Conservation (phyloP, 2,113 vertebrate genomes). For the Pachypanchax playfairii region DNA sequence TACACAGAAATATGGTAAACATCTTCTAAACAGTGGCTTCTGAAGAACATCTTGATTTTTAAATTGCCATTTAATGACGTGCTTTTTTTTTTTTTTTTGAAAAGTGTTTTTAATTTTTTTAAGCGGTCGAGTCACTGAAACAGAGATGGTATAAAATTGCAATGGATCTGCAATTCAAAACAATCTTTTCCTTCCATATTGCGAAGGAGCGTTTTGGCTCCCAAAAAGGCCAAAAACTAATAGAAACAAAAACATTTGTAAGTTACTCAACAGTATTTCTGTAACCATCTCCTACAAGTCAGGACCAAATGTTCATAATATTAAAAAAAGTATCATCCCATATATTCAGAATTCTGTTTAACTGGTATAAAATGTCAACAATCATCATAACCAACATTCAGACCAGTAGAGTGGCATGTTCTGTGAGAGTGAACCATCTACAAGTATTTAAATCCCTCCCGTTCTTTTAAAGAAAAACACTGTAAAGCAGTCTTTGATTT, state of each 20-base stretch:
- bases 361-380: constrained; percentile 6
- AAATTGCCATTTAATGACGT: neutral
- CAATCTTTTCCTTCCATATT: constrained; percentile 1
- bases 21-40: constrained; percentile 2
- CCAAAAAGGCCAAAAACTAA: constrained; percentile 20
- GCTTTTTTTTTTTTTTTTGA: too few relatives aligned
- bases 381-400: constrained; percentile 20
- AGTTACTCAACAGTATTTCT: neutral
- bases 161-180: neutral
- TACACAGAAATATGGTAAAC: constrained; percentile 42
- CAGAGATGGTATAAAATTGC: too few relatives aligned
- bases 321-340: neutral
- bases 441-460: constrained; percentile 13
- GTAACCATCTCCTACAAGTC: constrained; percentile 9
- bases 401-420: constrained; percentile 16
- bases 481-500: constrained; percentile 35
- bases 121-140: too few relatives aligned
- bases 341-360: constrained; percentile 6
- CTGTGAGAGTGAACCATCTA: constrained; percentile 25
- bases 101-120: neutral
- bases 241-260: constrained; percentile 3
- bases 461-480: constrained; percentile 26
- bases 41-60: too few relatives aligned
- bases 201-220: constrained; percentile 2
- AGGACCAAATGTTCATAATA: constrained; percentile 11